Evolutionary conservation across 1,140 invertebrate genomes (phyloP).

Genomic region (Musca domestica): DNA sequence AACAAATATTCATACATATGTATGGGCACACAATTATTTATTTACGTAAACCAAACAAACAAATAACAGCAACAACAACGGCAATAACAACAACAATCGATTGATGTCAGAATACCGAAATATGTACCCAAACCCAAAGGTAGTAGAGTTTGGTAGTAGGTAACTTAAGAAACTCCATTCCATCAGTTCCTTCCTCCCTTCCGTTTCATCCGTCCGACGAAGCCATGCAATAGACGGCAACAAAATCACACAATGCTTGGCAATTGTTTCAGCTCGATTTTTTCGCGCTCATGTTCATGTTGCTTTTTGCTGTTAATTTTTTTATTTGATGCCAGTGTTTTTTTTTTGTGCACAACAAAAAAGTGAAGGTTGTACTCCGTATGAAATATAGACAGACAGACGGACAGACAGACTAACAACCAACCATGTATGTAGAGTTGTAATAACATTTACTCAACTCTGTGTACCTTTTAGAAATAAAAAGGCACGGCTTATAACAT

Average conservation of each 20-base stretch:
- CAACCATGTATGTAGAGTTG: too few relatives aligned
- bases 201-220: too few relatives aligned
- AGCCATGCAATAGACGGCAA: not conserved
- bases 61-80: not conserved
- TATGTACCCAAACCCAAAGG: not conserved
- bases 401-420: too few relatives aligned
- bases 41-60: constrained; percentile 12
- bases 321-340: not conserved
- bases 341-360: constrained; percentile 6
- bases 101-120: not conserved
- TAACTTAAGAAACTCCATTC: not conserved
- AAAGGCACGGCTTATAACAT: too few relatives aligned
- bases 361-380: constrained; percentile 12
- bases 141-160: too few relatives aligned
- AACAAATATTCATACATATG: not conserved
- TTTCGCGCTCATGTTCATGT: too few relatives aligned
- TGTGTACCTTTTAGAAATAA: too few relatives aligned
- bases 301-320: not conserved
- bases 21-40: constrained; percentile 18
- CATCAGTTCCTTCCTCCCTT: too few relatives aligned
- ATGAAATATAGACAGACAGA: not conserved
- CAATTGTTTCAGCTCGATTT: too few relatives aligned
- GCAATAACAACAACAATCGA: not conserved
- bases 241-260: constrained; percentile 1
- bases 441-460: too few relatives aligned